phyloP scores from a whole-genome alignment of 2,113 vertebrate species.

The Vireo altiloquus region DNA sequence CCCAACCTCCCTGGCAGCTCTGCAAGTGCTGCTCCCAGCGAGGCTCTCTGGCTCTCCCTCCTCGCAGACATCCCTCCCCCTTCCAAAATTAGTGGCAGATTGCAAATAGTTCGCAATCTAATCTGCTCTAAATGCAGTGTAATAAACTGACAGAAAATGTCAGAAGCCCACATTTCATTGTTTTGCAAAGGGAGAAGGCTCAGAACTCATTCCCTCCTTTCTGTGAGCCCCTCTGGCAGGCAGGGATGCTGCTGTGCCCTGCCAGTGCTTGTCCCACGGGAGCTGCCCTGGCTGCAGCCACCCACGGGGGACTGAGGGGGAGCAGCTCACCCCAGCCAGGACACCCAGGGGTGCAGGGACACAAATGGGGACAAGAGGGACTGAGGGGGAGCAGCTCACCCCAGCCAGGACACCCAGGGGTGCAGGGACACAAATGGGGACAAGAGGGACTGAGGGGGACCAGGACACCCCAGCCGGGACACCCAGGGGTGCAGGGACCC shows the following conservation, averaged over 20 bases:
- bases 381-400: no score
- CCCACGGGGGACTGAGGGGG: accelerated
- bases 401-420: no score
- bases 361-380: no score
- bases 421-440: no score
- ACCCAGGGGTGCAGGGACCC: no score
- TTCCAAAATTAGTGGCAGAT: neutral
- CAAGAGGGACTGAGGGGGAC: no score
- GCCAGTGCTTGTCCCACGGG: neutral
- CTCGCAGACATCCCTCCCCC: neutral
- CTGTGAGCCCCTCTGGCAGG: accelerated
- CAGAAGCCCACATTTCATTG: neutral
- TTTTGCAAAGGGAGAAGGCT: neutral
- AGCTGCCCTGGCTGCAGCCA: accelerated
- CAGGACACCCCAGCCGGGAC: no score
- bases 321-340: accelerated
- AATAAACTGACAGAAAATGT: neutral
- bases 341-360: accelerated
- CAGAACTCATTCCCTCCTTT: accelerated
- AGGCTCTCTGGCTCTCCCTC: neutral
- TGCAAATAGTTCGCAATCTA: neutral
- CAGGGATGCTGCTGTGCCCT: accelerated
- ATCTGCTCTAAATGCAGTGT: neutral
- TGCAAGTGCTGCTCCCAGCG: accelerated
- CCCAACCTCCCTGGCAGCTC: accelerated